phyloP scores from a whole-genome alignment of 2,888 invertebrate species.

The Dexiosoma caninum region DNA sequence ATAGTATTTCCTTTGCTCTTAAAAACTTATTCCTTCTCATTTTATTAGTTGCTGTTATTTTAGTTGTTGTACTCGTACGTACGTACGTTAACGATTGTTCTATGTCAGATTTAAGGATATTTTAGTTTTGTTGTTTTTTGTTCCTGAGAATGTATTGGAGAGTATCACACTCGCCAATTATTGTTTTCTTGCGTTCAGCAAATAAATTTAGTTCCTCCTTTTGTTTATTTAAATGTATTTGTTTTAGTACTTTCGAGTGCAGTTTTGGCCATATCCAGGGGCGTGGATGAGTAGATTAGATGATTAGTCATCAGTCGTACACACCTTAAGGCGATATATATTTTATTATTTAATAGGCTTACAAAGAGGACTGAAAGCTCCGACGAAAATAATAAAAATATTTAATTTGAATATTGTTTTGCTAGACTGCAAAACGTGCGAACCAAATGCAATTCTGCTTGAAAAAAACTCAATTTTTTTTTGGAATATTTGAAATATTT shows the following conservation, averaged over 20 bases:
- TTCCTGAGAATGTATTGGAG: background rate
- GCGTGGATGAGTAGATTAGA: background rate
- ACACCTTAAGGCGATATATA: no score
- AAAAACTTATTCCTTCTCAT: background rate
- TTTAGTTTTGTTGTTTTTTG: background rate
- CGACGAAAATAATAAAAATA: no score
- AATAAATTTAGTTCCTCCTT: conserved; percentile 36
- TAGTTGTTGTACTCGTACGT: no score
- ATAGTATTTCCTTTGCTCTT: background rate
- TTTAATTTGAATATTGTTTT: no score
- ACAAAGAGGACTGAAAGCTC: no score
- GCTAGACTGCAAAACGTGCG: no score
- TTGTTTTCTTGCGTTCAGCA: conserved; percentile 33
- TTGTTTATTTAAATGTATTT: conserved; percentile 9
- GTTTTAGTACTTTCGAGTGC: background rate
- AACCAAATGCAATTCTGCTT: no score
- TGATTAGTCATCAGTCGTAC: no score
- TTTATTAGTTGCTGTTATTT: background rate
- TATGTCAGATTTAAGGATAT: conserved; percentile 11
- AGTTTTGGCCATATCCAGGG: background rate
- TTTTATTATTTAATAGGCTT: no score
- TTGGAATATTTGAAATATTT: no score
- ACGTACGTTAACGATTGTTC: no score
- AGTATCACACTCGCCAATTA: conserved; percentile 32
- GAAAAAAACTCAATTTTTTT: no score